A percentile compares a stretch with the other conserved stretches of the same genome.
Conservation (phyloP, 2,113 vertebrate species). For the Anoura caudifer region DNA sequence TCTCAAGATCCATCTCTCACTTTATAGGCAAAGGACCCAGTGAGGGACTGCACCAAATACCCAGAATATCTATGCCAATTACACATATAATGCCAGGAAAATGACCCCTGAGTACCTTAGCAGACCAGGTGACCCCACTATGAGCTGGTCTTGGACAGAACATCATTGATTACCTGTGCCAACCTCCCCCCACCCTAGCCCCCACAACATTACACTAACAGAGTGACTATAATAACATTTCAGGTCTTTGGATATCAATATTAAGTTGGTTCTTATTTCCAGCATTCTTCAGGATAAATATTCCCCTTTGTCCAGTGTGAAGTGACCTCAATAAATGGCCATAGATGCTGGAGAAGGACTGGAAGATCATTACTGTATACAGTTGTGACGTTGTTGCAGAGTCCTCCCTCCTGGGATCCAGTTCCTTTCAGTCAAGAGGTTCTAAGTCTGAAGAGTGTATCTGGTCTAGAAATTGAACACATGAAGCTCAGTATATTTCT, state of each 20-base stretch:
- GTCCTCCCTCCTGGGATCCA: neutral
- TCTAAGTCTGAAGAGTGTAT: neutral
- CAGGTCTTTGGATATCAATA: neutral
- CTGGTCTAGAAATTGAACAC: neutral
- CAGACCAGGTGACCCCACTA: fast-evolving
- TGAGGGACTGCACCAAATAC: neutral
- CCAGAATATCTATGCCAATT: neutral
- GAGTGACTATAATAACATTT: neutral
- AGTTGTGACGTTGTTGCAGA: neutral
- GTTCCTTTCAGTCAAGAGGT: neutral
- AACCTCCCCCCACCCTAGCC: neutral
- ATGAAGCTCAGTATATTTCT: neutral
- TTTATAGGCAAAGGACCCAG: neutral
- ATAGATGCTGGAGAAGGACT: neutral
- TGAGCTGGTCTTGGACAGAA: neutral
- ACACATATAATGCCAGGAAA: neutral
- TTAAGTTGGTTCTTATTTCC: neutral
- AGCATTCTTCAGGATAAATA: neutral
- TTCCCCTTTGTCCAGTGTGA: neutral
- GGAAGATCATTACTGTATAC: too few relatives aligned
- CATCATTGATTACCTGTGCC: fast-evolving
- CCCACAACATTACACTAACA: fast-evolving
- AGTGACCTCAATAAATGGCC: neutral
- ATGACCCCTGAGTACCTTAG: neutral
- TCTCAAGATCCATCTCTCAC: neutral